Evolutionary conservation across 1,140 invertebrate species (phyloP), one percentile per base, ranked within the genome.

Genomic region (Pygmarrhopalites habei): DNA sequence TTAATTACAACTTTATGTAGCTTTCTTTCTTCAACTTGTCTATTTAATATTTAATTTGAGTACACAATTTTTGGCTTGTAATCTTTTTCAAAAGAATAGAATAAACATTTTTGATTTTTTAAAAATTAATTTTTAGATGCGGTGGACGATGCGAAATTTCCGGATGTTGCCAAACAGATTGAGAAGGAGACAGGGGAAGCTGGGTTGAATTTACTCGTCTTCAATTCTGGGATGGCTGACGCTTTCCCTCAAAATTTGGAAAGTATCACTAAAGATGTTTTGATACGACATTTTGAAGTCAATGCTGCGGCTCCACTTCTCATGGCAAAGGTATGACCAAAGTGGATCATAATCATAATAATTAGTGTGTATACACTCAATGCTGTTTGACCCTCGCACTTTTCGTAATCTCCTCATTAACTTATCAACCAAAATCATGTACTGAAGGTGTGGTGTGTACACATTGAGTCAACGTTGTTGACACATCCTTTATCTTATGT

Each of bases 181-280:
- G 67, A 72, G 3, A 30, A 35, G 43, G 67, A 65, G 12, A 41
- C 51, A n/a, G 55, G 61, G 23, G 29, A 41, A 32, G n/a, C n/a
- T n/a, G 68, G 68, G n/a, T 19, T 67, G n/a, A 66, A 65, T 52
- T 26, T 64, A 30, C 77, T 95, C 1, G 84, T 93, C 44, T 94
- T 93, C 72, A 94, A 92, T 79, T 90, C 90, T 43, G 90, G 88
- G 86, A 74, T 90, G 85, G 61, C 82, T n/a, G n/a, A n/a, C n/a
- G n/a, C n/a, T n/a, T n/a, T n/a, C n/a, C n/a, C n/a, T 85, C 1
- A 79, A 87, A 49, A 77, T 94, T 4, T 78, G 80, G 23, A 73
- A 84, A 15, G 84, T 89, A 0, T 86, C 85, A 72, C 74, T 80
- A 29, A 79, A 89, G 53, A 84, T 89, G 69, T 74, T 94, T 67